Percentiles rank a stretch among this genome's conserved stretches.
Evolutionary conservation across 2,797 vertebrate genomes (phyloP).

Genomic region (Melanotaenia maccullochi): DNA sequence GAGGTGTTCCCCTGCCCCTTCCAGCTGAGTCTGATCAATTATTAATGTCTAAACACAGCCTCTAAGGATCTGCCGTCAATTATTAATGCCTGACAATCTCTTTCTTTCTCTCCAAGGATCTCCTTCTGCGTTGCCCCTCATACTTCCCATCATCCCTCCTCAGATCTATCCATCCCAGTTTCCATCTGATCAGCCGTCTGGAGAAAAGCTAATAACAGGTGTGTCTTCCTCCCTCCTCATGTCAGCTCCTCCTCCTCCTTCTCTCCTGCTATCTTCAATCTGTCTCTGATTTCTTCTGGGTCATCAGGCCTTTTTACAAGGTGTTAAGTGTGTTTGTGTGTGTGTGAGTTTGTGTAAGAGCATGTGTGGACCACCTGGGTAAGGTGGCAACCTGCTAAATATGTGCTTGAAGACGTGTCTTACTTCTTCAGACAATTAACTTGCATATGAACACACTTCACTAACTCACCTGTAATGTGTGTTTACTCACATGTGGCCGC

Average conservation of each 20-base stretch:
- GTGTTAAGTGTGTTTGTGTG: constrained; percentile 41
- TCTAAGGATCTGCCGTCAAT: constrained; percentile 69
- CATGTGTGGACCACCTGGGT: constrained; percentile 43
- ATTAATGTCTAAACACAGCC: constrained; percentile 75
- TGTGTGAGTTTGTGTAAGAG: constrained; percentile 34
- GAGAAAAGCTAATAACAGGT: constrained; percentile 77
- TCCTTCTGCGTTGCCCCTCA: constrained; percentile 54
- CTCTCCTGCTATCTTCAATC: constrained; percentile 46
- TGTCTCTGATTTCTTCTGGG: constrained; percentile 44
- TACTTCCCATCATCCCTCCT: constrained; percentile 35
- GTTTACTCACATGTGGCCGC: constrained; percentile 34
- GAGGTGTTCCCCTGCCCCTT: constrained; percentile 47
- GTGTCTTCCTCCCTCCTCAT: constrained; percentile 39
- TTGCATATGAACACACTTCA: constrained; percentile 9
- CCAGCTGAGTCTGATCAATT: constrained; percentile 71
- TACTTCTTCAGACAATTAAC: constrained; percentile 48
- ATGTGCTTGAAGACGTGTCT: constrained; percentile 49
- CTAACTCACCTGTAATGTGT: constrained; percentile 19
- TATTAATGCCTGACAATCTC: constrained; percentile 71
- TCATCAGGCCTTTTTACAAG: constrained; percentile 39
- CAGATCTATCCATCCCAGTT: constrained; percentile 14
- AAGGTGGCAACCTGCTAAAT: constrained; percentile 63
- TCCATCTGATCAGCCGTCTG: constrained; percentile 53
- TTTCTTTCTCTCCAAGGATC: constrained; percentile 65
- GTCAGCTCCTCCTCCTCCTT: constrained; percentile 26